Evolutionary conservation across 2,797 vertebrate species (phyloP), one percentile per base, ranked within the genome.

Genomic region (Apodemus agrarius): DNA sequence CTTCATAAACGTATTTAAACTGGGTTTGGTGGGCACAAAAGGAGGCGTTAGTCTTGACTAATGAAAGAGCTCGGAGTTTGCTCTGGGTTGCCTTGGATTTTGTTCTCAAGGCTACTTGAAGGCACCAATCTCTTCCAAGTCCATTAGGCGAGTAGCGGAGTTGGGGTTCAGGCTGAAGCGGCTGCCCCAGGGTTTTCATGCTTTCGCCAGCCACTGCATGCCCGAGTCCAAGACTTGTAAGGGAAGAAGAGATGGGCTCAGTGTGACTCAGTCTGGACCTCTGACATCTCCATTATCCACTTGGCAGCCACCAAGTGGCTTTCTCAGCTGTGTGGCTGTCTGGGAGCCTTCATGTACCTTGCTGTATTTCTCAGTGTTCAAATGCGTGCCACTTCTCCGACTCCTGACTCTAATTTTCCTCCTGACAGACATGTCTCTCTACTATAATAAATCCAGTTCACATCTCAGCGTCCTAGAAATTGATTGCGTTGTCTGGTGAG

Each of bases 381-480:
- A 65, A 2, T 16, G 43, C 24, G 78, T 2, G 31, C 43, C 40
- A 65, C 43, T 87, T 87, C 83, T 69, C 87, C 12, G 75, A n/a
- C 57, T 87, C 82, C 72, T 10, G 81, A 65, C 79, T 93, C n/a
- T 87, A 84, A 34, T 78, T 63, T 93, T 75, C 94, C 91, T 95
- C 86, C 82, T 46, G 67, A 93, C 91, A 78, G 72, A 72, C 49
- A 29, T 3, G 29, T 65, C 40, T 40, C 43, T 63, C 92, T 34
- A 29, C 54, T 89, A 74, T 61, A 85, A 67, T 40, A 93, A 95
- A 95, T 52, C 76, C 54, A 80, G 65, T n/a, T 46, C 59, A 29
- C 61, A 79, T 74, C 69, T 83, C 90, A 75, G 91, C 49, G 67
- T 67, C 75, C 93, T 57, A n/a, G 96, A 91, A 93, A 90, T n/a